Conservation (phyloP, 1,140 invertebrate genomes). For the Adoxophyes honmai region DNA sequence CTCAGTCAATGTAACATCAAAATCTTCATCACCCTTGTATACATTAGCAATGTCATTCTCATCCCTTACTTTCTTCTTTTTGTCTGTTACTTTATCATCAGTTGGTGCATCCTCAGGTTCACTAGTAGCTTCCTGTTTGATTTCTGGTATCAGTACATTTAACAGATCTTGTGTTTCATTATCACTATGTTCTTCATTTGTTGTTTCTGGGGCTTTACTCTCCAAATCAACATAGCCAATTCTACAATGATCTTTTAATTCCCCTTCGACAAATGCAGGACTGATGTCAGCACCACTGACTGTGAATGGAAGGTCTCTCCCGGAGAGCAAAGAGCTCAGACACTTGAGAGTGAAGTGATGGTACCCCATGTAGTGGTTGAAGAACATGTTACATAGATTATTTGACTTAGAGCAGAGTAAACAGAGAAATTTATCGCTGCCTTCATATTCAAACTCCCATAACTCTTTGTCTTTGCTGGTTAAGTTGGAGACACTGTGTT, state of each 20-base stretch:
- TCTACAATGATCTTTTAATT: constrained; percentile 42
- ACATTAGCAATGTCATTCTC: constrained; percentile 31
- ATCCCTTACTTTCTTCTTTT: constrained; percentile 30
- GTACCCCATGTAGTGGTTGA: constrained; percentile 65
- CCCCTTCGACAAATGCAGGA: constrained; percentile 49
- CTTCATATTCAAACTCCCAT: constrained; percentile 56
- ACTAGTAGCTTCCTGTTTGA: constrained; percentile 54
- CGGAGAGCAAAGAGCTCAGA: constrained; percentile 53
- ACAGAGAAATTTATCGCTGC: constrained; percentile 50
- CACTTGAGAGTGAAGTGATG: constrained; percentile 71
- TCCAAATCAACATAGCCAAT: constrained; percentile 57
- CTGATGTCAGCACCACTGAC: constrained; percentile 63
- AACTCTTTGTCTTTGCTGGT: constrained; percentile 48
- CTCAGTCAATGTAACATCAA: constrained; percentile 66
- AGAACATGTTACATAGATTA: constrained; percentile 45
- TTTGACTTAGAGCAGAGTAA: constrained; percentile 56
- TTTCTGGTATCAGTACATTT: constrained; percentile 41
- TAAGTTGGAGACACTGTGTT: constrained; percentile 60
- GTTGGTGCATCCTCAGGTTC: constrained; percentile 27
- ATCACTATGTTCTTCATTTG: constrained; percentile 4
- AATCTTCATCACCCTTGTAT: constrained; percentile 65
- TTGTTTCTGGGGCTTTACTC: constrained; percentile 20
- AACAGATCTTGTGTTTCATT: constrained; percentile 21
- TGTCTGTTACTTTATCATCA: constrained; percentile 19
- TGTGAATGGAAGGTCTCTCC: constrained; percentile 54